These are phyloP conservation scores for Brachionus calyciflorus DNA, from an alignment of 1,140 invertebrate species.

Conservation along the genomic window DNA sequence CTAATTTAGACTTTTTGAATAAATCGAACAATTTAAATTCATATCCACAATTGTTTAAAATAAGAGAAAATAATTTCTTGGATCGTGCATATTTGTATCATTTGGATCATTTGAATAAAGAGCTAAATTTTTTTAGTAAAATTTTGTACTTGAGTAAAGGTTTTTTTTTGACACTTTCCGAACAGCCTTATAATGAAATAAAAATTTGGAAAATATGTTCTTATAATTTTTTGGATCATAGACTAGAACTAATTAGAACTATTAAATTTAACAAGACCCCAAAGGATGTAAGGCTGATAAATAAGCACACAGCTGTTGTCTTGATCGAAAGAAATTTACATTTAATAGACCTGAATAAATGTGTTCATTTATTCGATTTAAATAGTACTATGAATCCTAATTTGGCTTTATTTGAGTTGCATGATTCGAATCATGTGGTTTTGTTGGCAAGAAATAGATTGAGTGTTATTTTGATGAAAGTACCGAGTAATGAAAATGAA, in stretches of 20 bases:
- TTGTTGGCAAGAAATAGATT: slow-evolving; percentile 78
- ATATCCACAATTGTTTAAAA: slow-evolving; percentile 63
- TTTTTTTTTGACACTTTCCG: slow-evolving; percentile 46
- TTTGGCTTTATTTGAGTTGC: slow-evolving; percentile 80
- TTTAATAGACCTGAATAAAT: slow-evolving; percentile 74
- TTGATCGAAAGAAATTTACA: slow-evolving; percentile 75
- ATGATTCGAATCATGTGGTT: slow-evolving; percentile 74
- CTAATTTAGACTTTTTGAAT: slow-evolving; percentile 63
- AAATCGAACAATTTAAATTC: slow-evolving; percentile 49
- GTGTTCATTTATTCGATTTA: slow-evolving; percentile 69
- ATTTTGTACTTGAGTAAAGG: slow-evolving; percentile 60
- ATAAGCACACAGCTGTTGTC: slow-evolving; percentile 72
- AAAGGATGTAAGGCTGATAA: slow-evolving; percentile 58
- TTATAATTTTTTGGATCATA: slow-evolving; percentile 73
- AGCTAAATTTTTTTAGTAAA: slow-evolving; percentile 71
- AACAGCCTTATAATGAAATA: slow-evolving; percentile 69
- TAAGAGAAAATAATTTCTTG: neutral
- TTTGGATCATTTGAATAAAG: slow-evolving; percentile 71
- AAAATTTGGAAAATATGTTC: slow-evolving; percentile 70
- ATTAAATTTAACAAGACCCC: slow-evolving; percentile 66
- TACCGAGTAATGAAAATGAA: slow-evolving; percentile 59
- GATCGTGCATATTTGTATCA: slow-evolving; percentile 62
- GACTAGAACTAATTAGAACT: slow-evolving; percentile 66
- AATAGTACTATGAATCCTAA: slow-evolving; percentile 86
- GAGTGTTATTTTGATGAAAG: slow-evolving; percentile 84